Evolutionary conservation across 2,888 invertebrate species (phyloP).

Genomic region (Lycia hirtaria): DNA sequence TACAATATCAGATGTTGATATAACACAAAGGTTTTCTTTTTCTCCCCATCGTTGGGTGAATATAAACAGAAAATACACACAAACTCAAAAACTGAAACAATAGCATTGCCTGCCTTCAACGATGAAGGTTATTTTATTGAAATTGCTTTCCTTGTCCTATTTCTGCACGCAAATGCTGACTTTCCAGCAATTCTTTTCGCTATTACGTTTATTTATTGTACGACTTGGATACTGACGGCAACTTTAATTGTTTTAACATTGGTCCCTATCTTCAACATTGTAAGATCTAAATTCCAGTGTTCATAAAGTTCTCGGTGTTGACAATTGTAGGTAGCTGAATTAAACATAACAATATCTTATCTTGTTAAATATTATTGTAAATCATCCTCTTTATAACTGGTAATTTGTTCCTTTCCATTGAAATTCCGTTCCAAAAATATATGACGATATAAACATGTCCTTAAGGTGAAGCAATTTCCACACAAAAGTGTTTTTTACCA

Average conservation of each 20-base stretch:
- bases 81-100: conserved; percentile 24
- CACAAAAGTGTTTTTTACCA: too few species aligned
- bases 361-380: conserved; percentile 31
- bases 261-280: conserved; percentile 6
- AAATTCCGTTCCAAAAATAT: conserved; percentile 3
- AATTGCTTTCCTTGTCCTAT: conserved; percentile 36
- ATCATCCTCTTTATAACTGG: conserved; percentile 25
- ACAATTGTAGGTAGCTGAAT: conserved; percentile 23
- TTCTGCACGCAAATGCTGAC: conserved; percentile 37
- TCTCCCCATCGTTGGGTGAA: neutral
- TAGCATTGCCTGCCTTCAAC: conserved; percentile 23
- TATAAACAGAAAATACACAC: neutral
- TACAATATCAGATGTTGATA: too few species aligned
- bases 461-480: too few species aligned
- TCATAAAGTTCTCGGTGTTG: conserved; percentile 12
- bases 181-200: conserved; percentile 36
- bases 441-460: too few species aligned
- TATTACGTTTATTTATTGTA: conserved; percentile 40
- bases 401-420: conserved; percentile 17
- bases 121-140: conserved; percentile 37
- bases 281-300: conserved; percentile 19
- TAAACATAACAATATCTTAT: conserved; percentile 32
- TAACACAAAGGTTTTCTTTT: neutral
- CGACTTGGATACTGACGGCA: conserved; percentile 21
- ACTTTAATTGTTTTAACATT: conserved; percentile 25